These are phyloP conservation scores for Fundulus diaphanus DNA, from an alignment of 2,797 vertebrate genomes.

Conservation along the genomic window DNA sequence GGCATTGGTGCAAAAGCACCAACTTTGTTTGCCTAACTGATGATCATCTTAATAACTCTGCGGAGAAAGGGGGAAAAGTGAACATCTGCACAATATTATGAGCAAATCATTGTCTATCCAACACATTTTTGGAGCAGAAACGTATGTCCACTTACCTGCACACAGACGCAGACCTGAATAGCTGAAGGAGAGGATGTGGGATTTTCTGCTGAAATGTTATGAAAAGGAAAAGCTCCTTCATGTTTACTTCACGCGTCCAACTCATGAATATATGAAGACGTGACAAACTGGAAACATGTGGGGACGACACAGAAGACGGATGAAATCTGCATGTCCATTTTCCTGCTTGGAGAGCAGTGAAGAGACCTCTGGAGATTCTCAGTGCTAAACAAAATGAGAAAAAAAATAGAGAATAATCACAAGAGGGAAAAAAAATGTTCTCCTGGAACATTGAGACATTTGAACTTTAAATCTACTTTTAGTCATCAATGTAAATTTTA, in stretches of 20 bases:
- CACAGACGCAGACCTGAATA: slow-evolving; percentile 19
- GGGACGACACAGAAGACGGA: slow-evolving; percentile 64
- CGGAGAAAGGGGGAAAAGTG: not conserved
- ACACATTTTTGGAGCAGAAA: slow-evolving; percentile 18
- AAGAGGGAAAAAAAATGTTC: slow-evolving; percentile 11
- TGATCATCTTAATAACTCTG: slow-evolving; percentile 14
- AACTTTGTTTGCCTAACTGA: not conserved
- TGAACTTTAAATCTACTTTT: not conserved
- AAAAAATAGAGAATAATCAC: slow-evolving; percentile 5
- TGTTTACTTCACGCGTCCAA: slow-evolving; percentile 39
- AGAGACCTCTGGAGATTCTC: slow-evolving; percentile 37
- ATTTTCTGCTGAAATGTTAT: slow-evolving; percentile 53
- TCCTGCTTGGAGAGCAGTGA: slow-evolving; percentile 16
- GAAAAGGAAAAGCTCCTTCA: slow-evolving; percentile 47
- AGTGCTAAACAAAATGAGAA: slow-evolving; percentile 11
- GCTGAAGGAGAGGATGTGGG: slow-evolving; percentile 18
- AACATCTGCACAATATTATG: slow-evolving; percentile 12
- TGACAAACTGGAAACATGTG: slow-evolving; percentile 79
- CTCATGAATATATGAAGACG: slow-evolving; percentile 70
- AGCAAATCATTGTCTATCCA: slow-evolving; percentile 17
- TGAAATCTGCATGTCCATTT: slow-evolving; percentile 58
- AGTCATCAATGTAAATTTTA: too few relatives aligned
- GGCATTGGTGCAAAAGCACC: slow-evolving; percentile 2
- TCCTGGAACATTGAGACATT: not conserved
- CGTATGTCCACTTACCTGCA: slow-evolving; percentile 27